Evolutionary conservation across 2,888 invertebrate species (phyloP).

Genomic region (Drosophila ezoana): DNA sequence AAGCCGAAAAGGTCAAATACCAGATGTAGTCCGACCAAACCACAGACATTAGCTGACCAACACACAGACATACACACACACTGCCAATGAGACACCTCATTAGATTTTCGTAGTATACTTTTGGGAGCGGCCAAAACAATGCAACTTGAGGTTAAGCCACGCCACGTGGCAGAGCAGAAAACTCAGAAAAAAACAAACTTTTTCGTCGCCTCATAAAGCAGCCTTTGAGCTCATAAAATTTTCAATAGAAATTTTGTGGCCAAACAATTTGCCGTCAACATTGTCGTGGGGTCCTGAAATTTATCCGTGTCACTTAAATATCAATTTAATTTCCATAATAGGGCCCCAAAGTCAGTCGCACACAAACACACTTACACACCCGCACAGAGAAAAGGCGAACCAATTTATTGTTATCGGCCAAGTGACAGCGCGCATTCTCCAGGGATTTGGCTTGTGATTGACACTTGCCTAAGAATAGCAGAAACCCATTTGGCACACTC

Average conservation of each 20-base stretch:
- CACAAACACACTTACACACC: conserved; percentile 12
- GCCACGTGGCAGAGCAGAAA: conserved; percentile 34
- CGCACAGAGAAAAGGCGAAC: conserved; percentile 40
- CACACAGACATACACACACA: conserved; percentile 19
- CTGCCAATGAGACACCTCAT: conserved; percentile 50
- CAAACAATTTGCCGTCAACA: conserved; percentile 72
- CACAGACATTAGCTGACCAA: conserved; percentile 33
- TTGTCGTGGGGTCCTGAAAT: conserved; percentile 58
- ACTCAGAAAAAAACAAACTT: conserved; percentile 30
- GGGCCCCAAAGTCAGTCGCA: conserved; percentile 48
- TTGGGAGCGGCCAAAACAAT: conserved; percentile 50
- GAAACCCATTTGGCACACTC: conserved; percentile 22
- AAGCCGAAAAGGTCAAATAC: conserved; percentile 72
- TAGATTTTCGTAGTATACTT: conserved; percentile 56
- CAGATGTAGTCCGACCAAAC: conserved; percentile 47
- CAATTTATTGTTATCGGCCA: conserved; percentile 70
- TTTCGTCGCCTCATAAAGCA: conserved; percentile 45
- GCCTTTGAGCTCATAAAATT: conserved; percentile 75
- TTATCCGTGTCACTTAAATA: conserved; percentile 80
- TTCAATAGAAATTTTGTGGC: conserved; percentile 67
- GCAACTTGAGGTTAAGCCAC: conserved; percentile 24
- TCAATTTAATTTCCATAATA: conserved; percentile 82
- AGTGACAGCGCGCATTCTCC: conserved; percentile 60
- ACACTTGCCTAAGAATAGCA: conserved; percentile 62
- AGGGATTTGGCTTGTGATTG: conserved; percentile 72